Conservation (phyloP, 2,797 vertebrate species). For the Xerus rutilus region DNA sequence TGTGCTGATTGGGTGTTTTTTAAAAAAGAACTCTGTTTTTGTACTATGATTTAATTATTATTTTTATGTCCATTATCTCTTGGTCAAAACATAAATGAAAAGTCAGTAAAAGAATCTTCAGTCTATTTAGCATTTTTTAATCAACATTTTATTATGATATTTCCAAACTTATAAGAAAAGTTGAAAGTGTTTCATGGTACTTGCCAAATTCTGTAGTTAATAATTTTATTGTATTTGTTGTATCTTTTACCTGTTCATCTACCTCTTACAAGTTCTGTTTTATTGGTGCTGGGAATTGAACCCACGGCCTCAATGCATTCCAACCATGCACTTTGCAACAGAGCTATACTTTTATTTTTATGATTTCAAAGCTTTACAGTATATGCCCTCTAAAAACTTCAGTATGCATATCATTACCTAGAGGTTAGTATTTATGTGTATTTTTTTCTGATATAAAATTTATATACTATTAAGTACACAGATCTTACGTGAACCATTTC, state of each 20-base stretch:
- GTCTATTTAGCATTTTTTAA: background rate
- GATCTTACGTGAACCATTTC: background rate
- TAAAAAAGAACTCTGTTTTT: conserved; percentile 33
- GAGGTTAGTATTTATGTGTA: background rate
- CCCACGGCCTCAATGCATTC: background rate
- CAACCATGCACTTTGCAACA: background rate
- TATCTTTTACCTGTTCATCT: background rate
- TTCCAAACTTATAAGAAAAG: conserved; percentile 14
- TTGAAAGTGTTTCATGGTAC: background rate
- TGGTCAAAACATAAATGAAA: conserved; percentile 11
- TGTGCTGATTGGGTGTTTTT: background rate
- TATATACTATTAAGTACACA: background rate
- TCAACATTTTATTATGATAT: conserved; percentile 22
- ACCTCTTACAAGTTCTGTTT: background rate
- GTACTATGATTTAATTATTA: background rate
- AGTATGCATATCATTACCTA: background rate
- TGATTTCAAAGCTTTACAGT: background rate
- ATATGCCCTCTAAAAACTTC: background rate
- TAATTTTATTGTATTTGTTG: background rate
- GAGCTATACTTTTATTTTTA: background rate
- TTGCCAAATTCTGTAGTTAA: background rate
- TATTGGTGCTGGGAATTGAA: background rate
- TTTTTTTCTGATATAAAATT: background rate
- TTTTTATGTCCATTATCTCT: conserved; percentile 1
- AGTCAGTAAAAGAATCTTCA: conserved; percentile 1